Conservation (phyloP, 2,113 vertebrate genomes). For the Chinchilla lanigera region DNA sequence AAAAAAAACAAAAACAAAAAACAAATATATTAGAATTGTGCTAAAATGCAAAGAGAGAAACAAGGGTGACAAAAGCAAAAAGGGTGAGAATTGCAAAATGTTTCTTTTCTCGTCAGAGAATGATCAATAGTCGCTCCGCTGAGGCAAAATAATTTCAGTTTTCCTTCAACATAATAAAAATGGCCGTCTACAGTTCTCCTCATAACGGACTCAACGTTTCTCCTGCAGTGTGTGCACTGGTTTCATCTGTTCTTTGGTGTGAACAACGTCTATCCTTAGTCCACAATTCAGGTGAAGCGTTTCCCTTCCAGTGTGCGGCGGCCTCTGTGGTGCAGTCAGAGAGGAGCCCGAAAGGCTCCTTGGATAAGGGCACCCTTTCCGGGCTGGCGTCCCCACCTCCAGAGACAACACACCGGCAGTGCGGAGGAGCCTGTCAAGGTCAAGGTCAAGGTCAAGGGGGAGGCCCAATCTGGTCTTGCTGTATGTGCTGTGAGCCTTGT, state of each 20-base stretch:
- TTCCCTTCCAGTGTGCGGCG: constrained; percentile 56
- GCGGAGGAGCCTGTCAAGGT: not conserved
- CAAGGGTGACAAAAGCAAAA: constrained; percentile 79
- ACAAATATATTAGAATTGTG: constrained; percentile 72
- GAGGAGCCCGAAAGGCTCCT: constrained; percentile 57
- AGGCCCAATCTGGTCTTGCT: not conserved
- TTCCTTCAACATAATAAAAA: constrained; percentile 73
- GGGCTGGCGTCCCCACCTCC: not conserved
- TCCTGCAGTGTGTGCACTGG: not conserved
- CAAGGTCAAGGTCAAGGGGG: not conserved
- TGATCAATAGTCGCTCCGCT: constrained; percentile 73
- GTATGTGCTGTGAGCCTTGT: not conserved
- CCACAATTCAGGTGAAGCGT: constrained; percentile 74
- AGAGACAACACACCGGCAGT: not conserved
- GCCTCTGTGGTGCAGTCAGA: constrained; percentile 54
- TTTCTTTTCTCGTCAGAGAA: constrained; percentile 70
- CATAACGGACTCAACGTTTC: constrained; percentile 52
- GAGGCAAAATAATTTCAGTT: constrained; percentile 74
- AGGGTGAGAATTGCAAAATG: constrained; percentile 70
- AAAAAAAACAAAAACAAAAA: too few species aligned
- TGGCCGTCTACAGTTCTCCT: constrained; percentile 48
- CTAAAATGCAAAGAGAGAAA: constrained; percentile 76
- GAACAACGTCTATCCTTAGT: constrained; percentile 70
- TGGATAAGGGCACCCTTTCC: constrained; percentile 54
- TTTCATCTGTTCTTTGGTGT: constrained; percentile 69